A percentile compares a stretch with the other conserved stretches of the same genome.
Conservation (phyloP, 2,888 invertebrate genomes). For the Tipula helvola region DNA sequence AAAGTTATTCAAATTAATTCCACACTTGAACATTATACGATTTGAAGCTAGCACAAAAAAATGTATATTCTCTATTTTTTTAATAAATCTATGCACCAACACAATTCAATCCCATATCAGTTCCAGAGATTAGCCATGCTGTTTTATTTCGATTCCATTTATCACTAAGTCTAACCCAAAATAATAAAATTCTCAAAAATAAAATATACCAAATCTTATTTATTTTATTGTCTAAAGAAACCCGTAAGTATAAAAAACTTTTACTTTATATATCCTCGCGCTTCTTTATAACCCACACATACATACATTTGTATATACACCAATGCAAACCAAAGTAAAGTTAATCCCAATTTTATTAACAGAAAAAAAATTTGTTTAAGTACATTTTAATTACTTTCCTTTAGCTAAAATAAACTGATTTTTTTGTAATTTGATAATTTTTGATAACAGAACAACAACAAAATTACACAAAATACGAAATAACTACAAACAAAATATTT, state of each 20-base stretch:
- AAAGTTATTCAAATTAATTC: neutral
- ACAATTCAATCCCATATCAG: neutral
- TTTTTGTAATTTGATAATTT: neutral
- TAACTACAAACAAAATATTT: neutral
- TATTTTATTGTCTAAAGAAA: neutral
- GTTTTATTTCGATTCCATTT: neutral
- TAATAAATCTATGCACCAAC: neutral
- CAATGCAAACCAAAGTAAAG: neutral
- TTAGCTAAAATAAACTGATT: neutral
- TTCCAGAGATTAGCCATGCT: neutral
- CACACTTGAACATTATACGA: neutral
- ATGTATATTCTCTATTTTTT: neutral
- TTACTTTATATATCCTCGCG: neutral
- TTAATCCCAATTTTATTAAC: neutral
- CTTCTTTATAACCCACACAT: neutral
- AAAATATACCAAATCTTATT: neutral
- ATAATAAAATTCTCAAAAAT: neutral
- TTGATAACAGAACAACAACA: neutral
- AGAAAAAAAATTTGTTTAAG: neutral
- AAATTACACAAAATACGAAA: neutral
- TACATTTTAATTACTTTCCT: neutral
- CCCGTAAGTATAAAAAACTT: neutral
- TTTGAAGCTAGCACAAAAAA: neutral
- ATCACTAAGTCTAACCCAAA: neutral
- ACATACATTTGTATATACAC: neutral